Evolutionary conservation across 2,113 vertebrate species (phyloP), one percentile per base, ranked within the genome.

Genomic region (Xiphophorus couchianus): DNA sequence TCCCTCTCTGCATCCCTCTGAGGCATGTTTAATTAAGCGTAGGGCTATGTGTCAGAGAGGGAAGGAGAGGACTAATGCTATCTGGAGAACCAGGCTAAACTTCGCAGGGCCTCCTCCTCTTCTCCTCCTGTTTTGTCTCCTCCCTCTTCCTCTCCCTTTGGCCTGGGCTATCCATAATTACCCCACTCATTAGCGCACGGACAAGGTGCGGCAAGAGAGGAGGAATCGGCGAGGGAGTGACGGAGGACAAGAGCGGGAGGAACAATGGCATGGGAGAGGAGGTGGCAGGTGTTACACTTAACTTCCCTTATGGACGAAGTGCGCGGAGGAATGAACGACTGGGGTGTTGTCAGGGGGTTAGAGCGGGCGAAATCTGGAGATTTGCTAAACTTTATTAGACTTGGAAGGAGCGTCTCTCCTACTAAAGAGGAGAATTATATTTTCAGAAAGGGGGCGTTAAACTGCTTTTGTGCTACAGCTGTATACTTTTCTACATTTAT

Each of bases 1-100:
- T 61, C 74, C 71, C 72, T 74, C 73, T 29, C 71, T 68, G 77
- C 71, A 48, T 94, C 90, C 90, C 91, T 85, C 82, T 68, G 90
- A 93, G 92, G 88, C 86, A 90, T 91, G 90, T 93, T 93, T 94
- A 94, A 94, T 94, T 93, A 94, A 93, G 91, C 86, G 85, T 89
- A 88, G 88, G 89, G 86, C 89, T 89, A 79, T 90, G 88, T 91
- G 89, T 91, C 90, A 91, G 87, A 73, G 81, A 84, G 87, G 81
- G 81, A 65, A 73, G 42, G 70, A 82, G 82, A 78, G 71, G 81
- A 87, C 79, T 82, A 88, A 89, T 82, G 88, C 90, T 93, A 91
- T 91, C 90, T 88, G 72, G 88, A 91, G 88, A 84, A 86, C 78
- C 86, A 87, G 89, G 81, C 78, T 84, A 90, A 86, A 85, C 88